Conservation (phyloP, 2,888 invertebrate species). For the Ennomos erosarius region DNA sequence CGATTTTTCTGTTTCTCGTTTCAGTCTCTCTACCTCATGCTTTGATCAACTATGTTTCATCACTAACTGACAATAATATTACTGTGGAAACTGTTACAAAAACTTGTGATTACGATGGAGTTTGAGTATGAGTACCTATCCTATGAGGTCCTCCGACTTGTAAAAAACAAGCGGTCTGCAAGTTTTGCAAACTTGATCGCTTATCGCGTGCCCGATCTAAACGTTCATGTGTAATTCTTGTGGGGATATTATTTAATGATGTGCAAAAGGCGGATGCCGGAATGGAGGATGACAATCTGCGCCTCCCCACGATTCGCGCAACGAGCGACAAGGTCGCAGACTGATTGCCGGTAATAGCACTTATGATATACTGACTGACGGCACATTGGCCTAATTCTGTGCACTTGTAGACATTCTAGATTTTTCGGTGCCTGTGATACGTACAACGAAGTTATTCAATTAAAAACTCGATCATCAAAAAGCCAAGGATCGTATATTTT, state of each 20-base stretch:
- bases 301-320: constrained; percentile 81
- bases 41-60: too few species aligned
- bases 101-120: too few species aligned
- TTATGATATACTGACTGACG: constrained; percentile 69
- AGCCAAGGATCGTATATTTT: background rate
- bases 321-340: constrained; percentile 81
- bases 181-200: too few species aligned
- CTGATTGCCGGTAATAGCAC: constrained; percentile 80
- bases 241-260: constrained; percentile 70
- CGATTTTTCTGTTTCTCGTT: too few species aligned
- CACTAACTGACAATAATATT: too few species aligned
- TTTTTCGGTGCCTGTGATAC: constrained; percentile 27
- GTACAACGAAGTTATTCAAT: background rate
- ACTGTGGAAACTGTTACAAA: too few species aligned
- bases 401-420: constrained; percentile 45
- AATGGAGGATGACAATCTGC: constrained; percentile 79
- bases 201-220: constrained; percentile 14
- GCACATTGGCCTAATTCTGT: constrained; percentile 71
- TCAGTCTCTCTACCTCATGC: too few species aligned
- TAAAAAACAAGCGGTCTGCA: background rate
- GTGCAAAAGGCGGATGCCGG: constrained; percentile 80
- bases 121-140: too few species aligned
- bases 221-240: constrained; percentile 36
- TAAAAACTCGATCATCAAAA: constrained; percentile 4
- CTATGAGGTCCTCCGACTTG: too few species aligned